A percentile compares a stretch with the other conserved stretches of the same genome.
These are phyloP conservation scores for Silurus glanis DNA, from an alignment of 2,113 vertebrate genomes.

Conservation along the genomic window DNA sequence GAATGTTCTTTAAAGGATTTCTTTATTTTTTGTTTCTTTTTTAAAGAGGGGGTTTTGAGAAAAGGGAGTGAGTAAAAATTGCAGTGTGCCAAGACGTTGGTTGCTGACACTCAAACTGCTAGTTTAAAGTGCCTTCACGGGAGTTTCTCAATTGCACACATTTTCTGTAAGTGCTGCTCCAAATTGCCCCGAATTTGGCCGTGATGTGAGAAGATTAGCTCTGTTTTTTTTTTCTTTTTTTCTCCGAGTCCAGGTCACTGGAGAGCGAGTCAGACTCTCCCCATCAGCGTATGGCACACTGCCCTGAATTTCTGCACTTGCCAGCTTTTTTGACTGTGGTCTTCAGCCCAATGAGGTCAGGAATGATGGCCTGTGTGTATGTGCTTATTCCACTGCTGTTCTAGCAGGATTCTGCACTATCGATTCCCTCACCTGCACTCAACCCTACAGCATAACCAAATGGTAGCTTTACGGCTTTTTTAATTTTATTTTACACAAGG, in stretches of 20 bases:
- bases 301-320: constrained; percentile 49
- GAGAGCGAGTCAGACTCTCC: constrained; percentile 46
- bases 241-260: constrained; percentile 45
- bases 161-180: constrained; percentile 61
- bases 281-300: constrained; percentile 46
- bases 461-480: neutral
- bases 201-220: constrained; percentile 58
- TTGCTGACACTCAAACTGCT: constrained; percentile 53
- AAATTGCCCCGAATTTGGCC: constrained; percentile 59
- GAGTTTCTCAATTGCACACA: constrained; percentile 56
- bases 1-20: no score
- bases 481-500: no score
- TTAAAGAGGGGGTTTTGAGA: neutral
- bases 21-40: neutral
- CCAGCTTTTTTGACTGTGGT: constrained; percentile 15
- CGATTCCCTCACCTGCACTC: neutral
- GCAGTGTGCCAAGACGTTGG: constrained; percentile 49
- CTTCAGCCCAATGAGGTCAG: constrained; percentile 17
- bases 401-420: neutral
- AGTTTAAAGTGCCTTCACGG: constrained; percentile 54
- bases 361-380: neutral
- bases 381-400: neutral
- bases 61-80: constrained; percentile 41
- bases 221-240: constrained; percentile 42
- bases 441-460: neutral